phyloP scores from a whole-genome alignment of 2,797 vertebrate species.

The Rhinatrema bivittatum region DNA sequence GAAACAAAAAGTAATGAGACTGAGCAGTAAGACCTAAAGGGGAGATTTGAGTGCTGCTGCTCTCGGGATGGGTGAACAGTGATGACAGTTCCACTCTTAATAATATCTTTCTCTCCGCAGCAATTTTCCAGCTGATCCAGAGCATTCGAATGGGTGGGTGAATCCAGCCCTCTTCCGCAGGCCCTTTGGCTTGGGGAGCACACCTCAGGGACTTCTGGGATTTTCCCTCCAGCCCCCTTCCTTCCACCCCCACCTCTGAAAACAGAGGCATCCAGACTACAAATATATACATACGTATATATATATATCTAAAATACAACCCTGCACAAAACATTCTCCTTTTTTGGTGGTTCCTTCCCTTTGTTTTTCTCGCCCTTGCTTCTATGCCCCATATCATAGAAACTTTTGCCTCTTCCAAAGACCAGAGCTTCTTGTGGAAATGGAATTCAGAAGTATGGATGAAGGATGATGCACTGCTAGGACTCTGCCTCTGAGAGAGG shows the following conservation, averaged over 20 bases:
- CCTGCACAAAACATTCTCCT: background rate
- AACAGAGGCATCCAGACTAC: no score
- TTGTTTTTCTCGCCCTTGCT: background rate
- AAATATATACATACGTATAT: no score
- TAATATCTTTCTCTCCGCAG: background rate
- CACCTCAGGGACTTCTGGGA: background rate
- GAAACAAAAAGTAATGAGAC: background rate
- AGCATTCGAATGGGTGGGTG: slow-evolving; percentile 1
- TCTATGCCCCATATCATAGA: background rate
- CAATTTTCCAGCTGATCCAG: slow-evolving; percentile 12
- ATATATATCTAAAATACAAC: no score
- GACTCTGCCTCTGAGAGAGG: no score
- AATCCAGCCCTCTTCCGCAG: background rate
- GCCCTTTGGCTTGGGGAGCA: background rate
- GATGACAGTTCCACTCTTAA: no score
- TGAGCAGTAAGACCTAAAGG: fast-evolving
- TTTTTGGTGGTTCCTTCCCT: no score
- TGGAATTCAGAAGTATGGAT: no score
- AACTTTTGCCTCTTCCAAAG: background rate
- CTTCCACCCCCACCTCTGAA: background rate
- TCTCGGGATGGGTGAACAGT: no score
- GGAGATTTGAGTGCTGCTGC: background rate
- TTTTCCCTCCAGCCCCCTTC: background rate
- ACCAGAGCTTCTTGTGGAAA: no score
- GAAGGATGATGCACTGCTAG: no score